phyloP scores from a whole-genome alignment of 2,888 invertebrate species.

The Dichetophora obliterata region DNA sequence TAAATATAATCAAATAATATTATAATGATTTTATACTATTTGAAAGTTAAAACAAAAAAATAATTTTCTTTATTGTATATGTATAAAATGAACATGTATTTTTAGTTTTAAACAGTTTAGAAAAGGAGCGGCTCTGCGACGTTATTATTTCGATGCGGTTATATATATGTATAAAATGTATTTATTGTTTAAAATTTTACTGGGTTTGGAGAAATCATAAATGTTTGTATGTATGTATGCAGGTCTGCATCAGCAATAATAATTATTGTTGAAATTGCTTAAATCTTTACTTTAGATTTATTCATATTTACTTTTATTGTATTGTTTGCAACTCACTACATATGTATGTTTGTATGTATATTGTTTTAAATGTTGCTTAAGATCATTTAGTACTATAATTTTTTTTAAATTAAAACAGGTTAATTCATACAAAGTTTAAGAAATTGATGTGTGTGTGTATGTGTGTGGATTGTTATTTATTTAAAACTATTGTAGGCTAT shows the following conservation, averaged over 20 bases:
- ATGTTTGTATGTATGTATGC: too few species aligned
- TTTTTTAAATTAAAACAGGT: background rate
- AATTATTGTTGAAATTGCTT: slow-evolving; percentile 21
- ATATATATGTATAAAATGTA: background rate
- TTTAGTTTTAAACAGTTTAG: background rate
- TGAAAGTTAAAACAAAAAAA: background rate
- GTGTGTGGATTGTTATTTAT: background rate
- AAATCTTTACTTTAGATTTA: background rate
- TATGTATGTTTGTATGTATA: background rate
- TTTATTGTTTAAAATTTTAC: background rate
- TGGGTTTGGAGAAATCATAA: background rate
- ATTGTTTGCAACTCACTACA: background rate
- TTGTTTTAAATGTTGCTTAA: background rate
- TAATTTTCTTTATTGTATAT: background rate
- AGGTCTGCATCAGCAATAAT: slow-evolving; percentile 26
- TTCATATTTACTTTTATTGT: background rate
- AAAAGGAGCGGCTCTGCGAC: too few species aligned
- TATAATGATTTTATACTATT: background rate
- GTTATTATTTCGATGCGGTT: too few species aligned
- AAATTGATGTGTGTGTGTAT: background rate
- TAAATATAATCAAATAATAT: background rate
- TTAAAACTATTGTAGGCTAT: slow-evolving; percentile 12
- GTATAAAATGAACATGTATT: background rate
- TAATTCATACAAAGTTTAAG: too few species aligned
- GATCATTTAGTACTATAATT: background rate